Evolutionary conservation across 2,888 invertebrate genomes (phyloP).

Genomic region (Heliconius aoede): DNA sequence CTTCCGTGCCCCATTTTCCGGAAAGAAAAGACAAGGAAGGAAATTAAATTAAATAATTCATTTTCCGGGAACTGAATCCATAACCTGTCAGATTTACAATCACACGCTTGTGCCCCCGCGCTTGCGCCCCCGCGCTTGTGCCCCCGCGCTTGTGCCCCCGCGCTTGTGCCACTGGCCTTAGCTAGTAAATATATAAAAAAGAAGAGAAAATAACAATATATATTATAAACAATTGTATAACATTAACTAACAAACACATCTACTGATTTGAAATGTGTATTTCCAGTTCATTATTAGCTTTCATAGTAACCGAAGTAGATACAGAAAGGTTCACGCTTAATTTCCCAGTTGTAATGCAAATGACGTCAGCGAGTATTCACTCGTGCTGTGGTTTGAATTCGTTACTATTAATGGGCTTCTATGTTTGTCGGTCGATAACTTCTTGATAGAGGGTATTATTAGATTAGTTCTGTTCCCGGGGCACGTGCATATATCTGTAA

Average conservation of each 20-base stretch:
- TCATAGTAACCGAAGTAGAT: not conserved
- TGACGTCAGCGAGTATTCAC: conserved; percentile 29
- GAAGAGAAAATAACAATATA: not conserved
- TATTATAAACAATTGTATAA: not conserved
- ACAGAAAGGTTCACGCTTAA: conserved; percentile 32
- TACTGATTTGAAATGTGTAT: not conserved
- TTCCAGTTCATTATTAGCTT: conserved; percentile 10
- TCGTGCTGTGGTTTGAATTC: conserved; percentile 28
- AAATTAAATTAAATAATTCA: too few relatives aligned
- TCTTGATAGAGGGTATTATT: not conserved
- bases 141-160: too few relatives aligned
- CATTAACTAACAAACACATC: not conserved
- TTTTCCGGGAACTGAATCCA: too few relatives aligned
- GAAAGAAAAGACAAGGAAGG: too few relatives aligned
- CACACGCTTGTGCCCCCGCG: too few relatives aligned
- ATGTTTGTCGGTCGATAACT: not conserved
- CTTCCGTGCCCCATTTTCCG: too few relatives aligned
- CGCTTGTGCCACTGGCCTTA: too few relatives aligned
- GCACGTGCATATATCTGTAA: too few relatives aligned
- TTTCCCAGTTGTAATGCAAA: conserved; percentile 39
- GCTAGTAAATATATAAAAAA: too few relatives aligned
- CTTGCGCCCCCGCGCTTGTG: too few relatives aligned
- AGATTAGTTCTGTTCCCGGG: too few relatives aligned
- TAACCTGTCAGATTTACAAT: too few relatives aligned
- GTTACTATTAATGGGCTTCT: not conserved